Evolutionary conservation across 2,113 vertebrate species (phyloP).

Genomic region (Murina feae): DNA sequence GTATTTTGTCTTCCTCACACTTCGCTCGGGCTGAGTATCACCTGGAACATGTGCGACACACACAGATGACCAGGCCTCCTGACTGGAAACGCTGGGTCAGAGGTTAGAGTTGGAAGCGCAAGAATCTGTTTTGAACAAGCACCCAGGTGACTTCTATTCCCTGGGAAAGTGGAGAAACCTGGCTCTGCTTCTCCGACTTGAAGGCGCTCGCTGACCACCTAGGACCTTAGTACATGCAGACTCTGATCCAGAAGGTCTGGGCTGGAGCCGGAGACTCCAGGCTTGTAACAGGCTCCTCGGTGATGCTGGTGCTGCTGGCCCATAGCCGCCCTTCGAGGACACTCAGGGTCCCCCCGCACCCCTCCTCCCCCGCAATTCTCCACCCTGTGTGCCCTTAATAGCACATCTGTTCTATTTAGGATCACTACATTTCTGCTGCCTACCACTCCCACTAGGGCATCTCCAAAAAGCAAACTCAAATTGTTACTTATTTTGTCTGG

Average conservation of each 20-base stretch:
- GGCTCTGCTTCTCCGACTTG: neutral
- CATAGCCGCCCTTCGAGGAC: rapidly evolving
- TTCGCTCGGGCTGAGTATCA: neutral
- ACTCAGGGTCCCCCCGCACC: neutral
- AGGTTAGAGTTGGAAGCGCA: neutral
- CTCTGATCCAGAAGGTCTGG: neutral
- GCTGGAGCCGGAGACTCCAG: neutral
- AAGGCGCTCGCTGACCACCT: neutral
- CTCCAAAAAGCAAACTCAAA: slow-evolving; percentile 38
- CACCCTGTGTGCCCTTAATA: neutral
- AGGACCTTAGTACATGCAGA: neutral
- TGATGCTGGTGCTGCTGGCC: neutral
- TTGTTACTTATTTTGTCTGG: slow-evolving; percentile 59
- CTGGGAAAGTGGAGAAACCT: neutral
- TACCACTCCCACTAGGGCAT: slow-evolving; percentile 11
- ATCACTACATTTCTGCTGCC: slow-evolving; percentile 23
- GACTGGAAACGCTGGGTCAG: neutral
- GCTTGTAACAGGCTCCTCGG: neutral
- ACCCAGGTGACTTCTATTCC: neutral
- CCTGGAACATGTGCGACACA: neutral
- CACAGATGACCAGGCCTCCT: neutral
- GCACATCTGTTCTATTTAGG: slow-evolving; percentile 54
- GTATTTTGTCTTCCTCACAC: neutral
- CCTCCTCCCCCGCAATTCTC: neutral
- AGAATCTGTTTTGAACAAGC: neutral